phyloP scores from a whole-genome alignment of 1,140 invertebrate species.

The Choristoneura fumiferana region DNA sequence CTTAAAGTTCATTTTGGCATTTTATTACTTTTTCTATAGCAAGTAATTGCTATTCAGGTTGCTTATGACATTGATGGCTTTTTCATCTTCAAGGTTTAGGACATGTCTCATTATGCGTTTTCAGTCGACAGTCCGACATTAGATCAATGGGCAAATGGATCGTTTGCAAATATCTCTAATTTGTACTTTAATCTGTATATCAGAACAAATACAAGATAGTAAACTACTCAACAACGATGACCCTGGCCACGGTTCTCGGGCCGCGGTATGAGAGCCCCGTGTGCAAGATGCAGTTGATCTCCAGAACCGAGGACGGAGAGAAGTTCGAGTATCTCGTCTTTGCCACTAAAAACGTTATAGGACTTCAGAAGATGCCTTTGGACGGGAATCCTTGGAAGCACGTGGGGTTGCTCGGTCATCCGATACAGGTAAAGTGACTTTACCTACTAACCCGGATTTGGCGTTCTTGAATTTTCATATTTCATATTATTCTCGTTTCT shows the following conservation, averaged over 20 bases:
- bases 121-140: neutral
- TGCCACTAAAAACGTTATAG: slow-evolving; percentile 82
- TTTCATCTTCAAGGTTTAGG: no score
- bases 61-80: no score
- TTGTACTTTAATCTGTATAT: no score
- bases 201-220: slow-evolving; percentile 85
- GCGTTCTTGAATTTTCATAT: neutral
- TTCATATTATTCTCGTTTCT: neutral
- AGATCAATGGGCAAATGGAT: no score
- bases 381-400: slow-evolving; percentile 87
- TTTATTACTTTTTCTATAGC: no score
- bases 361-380: slow-evolving; percentile 82
- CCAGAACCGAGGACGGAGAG: slow-evolving; percentile 33
- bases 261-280: slow-evolving; percentile 82
- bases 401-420: slow-evolving; percentile 83
- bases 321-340: slow-evolving; percentile 80
- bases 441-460: neutral
- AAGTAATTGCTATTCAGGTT: no score
- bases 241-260: slow-evolving; percentile 81
- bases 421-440: slow-evolving; percentile 66
- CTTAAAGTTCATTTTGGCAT: no score
- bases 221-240: slow-evolving; percentile 81
- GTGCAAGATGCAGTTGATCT: slow-evolving; percentile 75
- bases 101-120: no score
- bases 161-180: no score